Evolutionary conservation across 2,797 vertebrate genomes (phyloP).

Genomic region (Craterocephalus amniculus): DNA sequence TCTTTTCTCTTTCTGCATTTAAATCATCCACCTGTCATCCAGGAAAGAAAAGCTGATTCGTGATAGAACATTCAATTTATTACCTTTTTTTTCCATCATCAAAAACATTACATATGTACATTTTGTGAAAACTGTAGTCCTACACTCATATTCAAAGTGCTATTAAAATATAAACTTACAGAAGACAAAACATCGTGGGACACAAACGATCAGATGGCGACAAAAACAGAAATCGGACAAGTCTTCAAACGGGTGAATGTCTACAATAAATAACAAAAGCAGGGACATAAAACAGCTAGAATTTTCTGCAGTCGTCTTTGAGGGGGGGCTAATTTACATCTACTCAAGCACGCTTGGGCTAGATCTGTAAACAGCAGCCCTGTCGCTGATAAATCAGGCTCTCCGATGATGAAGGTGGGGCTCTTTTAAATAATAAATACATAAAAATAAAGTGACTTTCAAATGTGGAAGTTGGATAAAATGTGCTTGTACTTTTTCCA

Average conservation of each 20-base stretch:
- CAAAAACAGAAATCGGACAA: constrained; percentile 32
- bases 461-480: constrained; percentile 40
- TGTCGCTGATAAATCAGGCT: neutral
- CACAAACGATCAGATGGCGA: constrained; percentile 33
- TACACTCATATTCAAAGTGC: constrained; percentile 79
- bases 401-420: neutral
- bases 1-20: too few relatives aligned
- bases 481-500: constrained; percentile 35
- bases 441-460: constrained; percentile 48
- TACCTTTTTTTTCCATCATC: constrained; percentile 64
- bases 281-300: constrained; percentile 31
- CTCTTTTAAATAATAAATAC: constrained; percentile 52
- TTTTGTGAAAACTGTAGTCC: constrained; percentile 74
- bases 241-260: constrained; percentile 44
- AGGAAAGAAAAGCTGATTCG: neutral
- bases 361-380: constrained; percentile 10
- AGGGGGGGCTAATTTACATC: constrained; percentile 40
- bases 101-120: constrained; percentile 84
- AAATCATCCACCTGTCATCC: neutral
- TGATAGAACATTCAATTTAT: constrained; percentile 80
- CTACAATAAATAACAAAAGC: constrained; percentile 36
- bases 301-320: constrained; percentile 27
- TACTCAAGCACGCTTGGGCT: constrained; percentile 37
- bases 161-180: constrained; percentile 60
- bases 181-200: constrained; percentile 47